Conservation (phyloP, 2,113 vertebrate species). For the Tragelaphus strepsiceros region DNA sequence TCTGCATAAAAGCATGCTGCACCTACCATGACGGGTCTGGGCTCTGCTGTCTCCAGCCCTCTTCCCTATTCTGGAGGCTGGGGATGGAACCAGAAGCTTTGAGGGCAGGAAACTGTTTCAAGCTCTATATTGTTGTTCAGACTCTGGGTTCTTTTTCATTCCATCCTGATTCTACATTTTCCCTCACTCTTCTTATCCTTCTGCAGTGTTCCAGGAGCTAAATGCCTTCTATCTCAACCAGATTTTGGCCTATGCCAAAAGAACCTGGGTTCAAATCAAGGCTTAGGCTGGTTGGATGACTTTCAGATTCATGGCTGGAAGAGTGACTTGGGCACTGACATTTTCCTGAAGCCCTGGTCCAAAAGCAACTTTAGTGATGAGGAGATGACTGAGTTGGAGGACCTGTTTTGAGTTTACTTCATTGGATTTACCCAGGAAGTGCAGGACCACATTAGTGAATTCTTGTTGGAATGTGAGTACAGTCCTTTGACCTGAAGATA, state of each 20-base stretch:
- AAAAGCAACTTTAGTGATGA: not conserved
- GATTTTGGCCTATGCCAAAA: not conserved
- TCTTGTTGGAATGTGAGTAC: not conserved
- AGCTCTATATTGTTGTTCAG: not conserved
- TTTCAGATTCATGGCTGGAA: constrained; percentile 31
- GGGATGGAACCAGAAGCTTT: not conserved
- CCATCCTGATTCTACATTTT: not conserved
- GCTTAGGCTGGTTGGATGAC: constrained; percentile 25
- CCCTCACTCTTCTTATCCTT: not conserved
- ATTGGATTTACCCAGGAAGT: not conserved
- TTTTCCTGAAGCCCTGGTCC: constrained; percentile 9
- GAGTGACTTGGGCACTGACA: not conserved
- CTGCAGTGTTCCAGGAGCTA: not conserved
- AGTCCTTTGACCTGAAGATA: rapidly evolving
- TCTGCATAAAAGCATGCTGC: not conserved
- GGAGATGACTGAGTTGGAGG: not conserved
- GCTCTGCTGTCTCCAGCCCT: not conserved
- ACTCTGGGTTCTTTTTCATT: not conserved
- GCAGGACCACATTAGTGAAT: not conserved
- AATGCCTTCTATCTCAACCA: not conserved
- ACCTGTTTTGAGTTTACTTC: not conserved
- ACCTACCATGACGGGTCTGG: not conserved
- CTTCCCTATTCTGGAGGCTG: not conserved
- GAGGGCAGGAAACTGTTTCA: not conserved
- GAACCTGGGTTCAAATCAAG: not conserved